phyloP scores from a whole-genome alignment of 2,113 vertebrate genomes.

The Corythornis cristatus region DNA sequence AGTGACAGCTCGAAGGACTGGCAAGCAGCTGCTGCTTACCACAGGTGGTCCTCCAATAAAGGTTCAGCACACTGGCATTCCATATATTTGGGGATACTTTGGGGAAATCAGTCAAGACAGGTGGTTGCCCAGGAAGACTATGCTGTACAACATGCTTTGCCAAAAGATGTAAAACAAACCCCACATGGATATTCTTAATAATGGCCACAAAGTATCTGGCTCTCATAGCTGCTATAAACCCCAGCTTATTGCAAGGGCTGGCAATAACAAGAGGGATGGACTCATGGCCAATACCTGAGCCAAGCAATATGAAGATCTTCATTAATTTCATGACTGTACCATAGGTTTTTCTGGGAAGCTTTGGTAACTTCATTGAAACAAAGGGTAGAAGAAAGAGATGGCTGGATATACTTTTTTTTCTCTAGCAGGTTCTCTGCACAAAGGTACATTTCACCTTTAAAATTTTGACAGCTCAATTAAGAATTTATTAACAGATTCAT shows the following conservation, averaged over 20 bases:
- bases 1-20: not conserved
- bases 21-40: constrained; percentile 38
- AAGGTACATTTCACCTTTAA: not conserved
- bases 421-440: not conserved
- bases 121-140: constrained; percentile 40
- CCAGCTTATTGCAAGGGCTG: not conserved
- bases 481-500: not conserved
- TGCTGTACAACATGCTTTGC: not conserved
- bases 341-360: not conserved
- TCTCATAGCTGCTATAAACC: constrained; percentile 7
- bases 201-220: not conserved
- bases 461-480: not conserved
- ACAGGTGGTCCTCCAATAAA: constrained; percentile 44
- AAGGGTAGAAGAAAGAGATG: not conserved
- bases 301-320: not conserved
- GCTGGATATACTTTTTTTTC: not conserved
- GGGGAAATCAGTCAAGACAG: constrained; percentile 39
- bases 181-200: not conserved
- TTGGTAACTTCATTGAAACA: not conserved
- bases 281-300: not conserved
- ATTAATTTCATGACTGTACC: not conserved
- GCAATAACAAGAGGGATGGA: not conserved
- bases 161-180: not conserved
- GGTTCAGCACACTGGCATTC: not conserved
- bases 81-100: not conserved